A percentile compares a stretch with the other conserved stretches of the same genome.
Conservation (phyloP, 2,113 vertebrate genomes). For the Colius striatus region DNA sequence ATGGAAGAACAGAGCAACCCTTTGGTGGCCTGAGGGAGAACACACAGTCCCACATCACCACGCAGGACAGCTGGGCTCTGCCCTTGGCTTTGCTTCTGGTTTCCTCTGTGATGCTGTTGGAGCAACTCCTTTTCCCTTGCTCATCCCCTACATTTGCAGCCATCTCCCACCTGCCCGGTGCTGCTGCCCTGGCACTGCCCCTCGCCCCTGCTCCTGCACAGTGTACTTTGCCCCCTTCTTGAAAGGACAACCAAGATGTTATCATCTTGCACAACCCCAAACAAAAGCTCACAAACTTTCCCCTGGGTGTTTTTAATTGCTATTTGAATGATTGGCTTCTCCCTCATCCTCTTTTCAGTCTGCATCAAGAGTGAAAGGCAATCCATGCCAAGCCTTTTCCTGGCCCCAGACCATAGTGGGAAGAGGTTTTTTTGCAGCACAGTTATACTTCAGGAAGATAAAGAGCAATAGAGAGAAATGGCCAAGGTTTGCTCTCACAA, state of each 20-base stretch:
- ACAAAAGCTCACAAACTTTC: not conserved
- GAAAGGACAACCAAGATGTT: not conserved
- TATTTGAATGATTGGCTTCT: not conserved
- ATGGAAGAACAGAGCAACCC: not conserved
- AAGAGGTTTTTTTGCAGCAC: not conserved
- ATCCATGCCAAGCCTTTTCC: rapidly evolving
- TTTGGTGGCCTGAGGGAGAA: not conserved
- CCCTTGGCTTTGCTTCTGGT: not conserved
- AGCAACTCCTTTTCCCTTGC: not conserved
- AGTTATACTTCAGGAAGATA: not conserved
- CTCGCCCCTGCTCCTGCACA: not conserved
- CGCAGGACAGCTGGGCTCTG: not conserved
- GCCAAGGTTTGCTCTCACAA: not conserved
- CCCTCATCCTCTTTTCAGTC: not conserved
- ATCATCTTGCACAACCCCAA: not conserved
- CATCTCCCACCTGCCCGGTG: not conserved
- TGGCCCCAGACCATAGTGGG: not conserved
- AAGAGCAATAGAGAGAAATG: not conserved
- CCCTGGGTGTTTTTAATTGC: not conserved
- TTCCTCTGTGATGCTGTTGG: not conserved
- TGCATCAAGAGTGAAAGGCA: not conserved
- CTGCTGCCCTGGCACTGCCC: not conserved
- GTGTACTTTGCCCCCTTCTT: not conserved
- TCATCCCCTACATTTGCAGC: not conserved
- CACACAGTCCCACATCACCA: rapidly evolving